Percentiles rank a stretch among this genome's conserved stretches.
Evolutionary conservation across 2,113 vertebrate genomes (phyloP).

Genomic region (Stegostoma tigrinum): DNA sequence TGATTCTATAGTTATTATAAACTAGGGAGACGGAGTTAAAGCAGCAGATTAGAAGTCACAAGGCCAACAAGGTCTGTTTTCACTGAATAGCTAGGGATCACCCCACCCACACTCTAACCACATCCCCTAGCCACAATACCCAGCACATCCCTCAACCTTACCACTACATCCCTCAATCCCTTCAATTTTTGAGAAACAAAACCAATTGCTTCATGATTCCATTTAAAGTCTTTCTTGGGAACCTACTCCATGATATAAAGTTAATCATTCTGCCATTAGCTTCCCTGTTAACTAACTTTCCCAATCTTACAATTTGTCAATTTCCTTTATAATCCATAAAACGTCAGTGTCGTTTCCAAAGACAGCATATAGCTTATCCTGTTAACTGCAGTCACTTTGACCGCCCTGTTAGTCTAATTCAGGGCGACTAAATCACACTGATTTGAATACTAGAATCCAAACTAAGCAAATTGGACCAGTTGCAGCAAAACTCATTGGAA

Average conservation of each 20-base stretch:
- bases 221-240: neutral
- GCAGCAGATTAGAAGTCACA: neutral
- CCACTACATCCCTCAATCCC: neutral
- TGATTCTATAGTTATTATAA: neutral
- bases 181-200: neutral
- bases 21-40: neutral
- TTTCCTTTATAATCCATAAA: neutral
- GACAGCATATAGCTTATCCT: neutral
- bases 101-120: neutral
- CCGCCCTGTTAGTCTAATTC: neutral
- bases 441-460: neutral
- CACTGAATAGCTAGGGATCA: neutral
- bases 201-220: neutral
- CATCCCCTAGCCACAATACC: neutral
- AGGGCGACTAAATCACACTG: neutral
- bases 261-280: neutral
- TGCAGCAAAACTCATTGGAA: neutral
- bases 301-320: neutral
- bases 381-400: neutral
- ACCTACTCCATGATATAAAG: neutral
- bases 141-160: neutral
- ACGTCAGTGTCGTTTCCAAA: neutral
- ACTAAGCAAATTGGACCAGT: neutral
- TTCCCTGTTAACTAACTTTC: neutral
- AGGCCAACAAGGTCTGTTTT: neutral